Percentiles rank a stretch among this genome's conserved stretches.
These are phyloP conservation scores for Stegostoma tigrinum DNA, from an alignment of 2,113 vertebrate species.

Conservation along the genomic window DNA sequence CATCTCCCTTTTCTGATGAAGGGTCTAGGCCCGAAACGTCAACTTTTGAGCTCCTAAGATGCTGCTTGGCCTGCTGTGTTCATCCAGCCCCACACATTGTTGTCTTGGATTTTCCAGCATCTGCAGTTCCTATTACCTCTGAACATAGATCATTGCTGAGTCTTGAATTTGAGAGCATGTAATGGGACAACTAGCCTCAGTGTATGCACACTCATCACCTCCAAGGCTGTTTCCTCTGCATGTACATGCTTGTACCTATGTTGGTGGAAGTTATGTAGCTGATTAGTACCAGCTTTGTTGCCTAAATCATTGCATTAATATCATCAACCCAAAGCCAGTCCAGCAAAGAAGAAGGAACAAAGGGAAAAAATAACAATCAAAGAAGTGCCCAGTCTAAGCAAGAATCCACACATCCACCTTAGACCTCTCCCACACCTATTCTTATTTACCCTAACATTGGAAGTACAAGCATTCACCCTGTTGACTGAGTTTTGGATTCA, in stretches of 20 bases:
- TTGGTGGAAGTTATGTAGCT: conserved; percentile 60
- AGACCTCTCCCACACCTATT: background rate
- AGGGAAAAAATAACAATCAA: background rate
- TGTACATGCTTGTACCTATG: conserved; percentile 60
- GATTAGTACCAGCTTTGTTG: conserved; percentile 53
- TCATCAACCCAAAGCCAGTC: background rate
- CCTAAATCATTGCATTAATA: background rate
- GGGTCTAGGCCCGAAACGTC: no score
- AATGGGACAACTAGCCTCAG: conserved; percentile 45
- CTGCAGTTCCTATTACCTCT: no score
- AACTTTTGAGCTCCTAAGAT: no score
- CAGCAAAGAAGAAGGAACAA: background rate
- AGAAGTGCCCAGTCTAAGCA: background rate
- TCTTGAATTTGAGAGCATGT: conserved; percentile 36
- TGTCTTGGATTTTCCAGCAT: no score
- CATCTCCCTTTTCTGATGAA: no score
- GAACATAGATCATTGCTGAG: conserved; percentile 48
- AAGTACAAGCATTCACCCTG: conserved; percentile 34
- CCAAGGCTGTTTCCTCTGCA: conserved; percentile 53
- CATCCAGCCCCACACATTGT: no score
- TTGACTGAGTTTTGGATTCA: conserved; percentile 36
- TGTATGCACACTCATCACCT: conserved; percentile 57
- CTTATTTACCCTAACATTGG: background rate
- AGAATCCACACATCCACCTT: background rate
- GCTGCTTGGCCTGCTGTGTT: no score